Base-by-base conservation (phyloP, 2,888 invertebrate species). In the Hirtodrosophila confusa region DNA sequence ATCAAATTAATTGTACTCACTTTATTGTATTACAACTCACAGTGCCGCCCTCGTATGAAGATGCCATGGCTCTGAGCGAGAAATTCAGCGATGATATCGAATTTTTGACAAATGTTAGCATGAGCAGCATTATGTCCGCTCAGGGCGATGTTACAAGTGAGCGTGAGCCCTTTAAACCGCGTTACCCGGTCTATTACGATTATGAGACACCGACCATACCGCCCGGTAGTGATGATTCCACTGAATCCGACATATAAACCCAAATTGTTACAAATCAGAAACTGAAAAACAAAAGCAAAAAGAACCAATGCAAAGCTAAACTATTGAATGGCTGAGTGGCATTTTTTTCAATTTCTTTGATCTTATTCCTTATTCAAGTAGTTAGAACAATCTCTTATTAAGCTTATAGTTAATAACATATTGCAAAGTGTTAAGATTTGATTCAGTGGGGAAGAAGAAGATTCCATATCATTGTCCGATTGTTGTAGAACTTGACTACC, bases 11-110 rank as follows among this genome's bases (percentile, higher is more conserved):
- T 11, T 7, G 5, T 41, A 27, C 27, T 27, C 27, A 27, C 27
- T 9, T 50, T 35, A 36, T 17, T 4, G 3, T 37, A 8, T 37
- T n/a, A 3, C 0, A 10, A 66, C 71, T 37, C 44, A 3, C 62
- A 91, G 91, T 90, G 85, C 91, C 91, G 50, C 91, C 91, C 67
- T 89, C 91, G 29, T 91, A 91, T 62, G 90, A 91, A 79, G 91
- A 91, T 74, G 91, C 91, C 49, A 89, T 91, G 89, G 91, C 90
- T 64, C 78, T 91, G 60, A 91, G 90, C 70, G 90, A 91, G 62
- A 88, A 89, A 75, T 91, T 90, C 74, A 89, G 86, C 76, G 90
- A 91, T 71, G 91, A 91, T 68, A 88, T 86, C 24, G 90, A 90
- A 56, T 89, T 89, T 66, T 78, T 88, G 73, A 89, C 90, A 61